These are phyloP conservation scores for Amiota minor DNA, from an alignment of 2,888 invertebrate species.

Conservation along the genomic window DNA sequence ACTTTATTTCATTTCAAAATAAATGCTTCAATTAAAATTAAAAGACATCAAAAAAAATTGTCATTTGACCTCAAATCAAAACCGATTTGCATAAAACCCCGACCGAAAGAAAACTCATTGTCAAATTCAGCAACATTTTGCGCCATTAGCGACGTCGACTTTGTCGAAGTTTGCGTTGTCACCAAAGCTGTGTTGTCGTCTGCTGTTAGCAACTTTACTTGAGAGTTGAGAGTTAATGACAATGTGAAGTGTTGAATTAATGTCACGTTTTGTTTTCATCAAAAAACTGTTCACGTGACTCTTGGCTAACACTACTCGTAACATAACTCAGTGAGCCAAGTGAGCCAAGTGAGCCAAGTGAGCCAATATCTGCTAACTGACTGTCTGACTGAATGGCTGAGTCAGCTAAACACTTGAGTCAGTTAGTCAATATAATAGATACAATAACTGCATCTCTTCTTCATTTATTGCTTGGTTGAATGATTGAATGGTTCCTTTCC, in stretches of 20 bases:
- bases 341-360: too few species aligned
- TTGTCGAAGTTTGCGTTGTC: too few species aligned
- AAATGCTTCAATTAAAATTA: not conserved
- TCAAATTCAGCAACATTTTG: not conserved
- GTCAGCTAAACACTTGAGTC: not conserved
- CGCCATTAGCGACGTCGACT: not conserved
- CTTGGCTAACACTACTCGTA: too few species aligned
- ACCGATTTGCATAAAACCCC: constrained; percentile 8
- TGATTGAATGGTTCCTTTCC: not conserved
- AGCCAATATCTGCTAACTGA: not conserved
- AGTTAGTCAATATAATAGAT: not conserved
- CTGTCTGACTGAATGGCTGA: not conserved
- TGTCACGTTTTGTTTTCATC: constrained; percentile 34
- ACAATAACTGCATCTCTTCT: not conserved
- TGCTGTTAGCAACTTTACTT: constrained; percentile 22
- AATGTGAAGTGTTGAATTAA: constrained; percentile 31
- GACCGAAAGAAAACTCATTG: not conserved
- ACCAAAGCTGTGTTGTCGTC: too few species aligned
- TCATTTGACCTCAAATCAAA: constrained; percentile 8
- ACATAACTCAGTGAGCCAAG: too few species aligned
- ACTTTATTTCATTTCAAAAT: not conserved
- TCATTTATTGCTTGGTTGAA: not conserved
- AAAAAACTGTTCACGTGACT: constrained; percentile 30
- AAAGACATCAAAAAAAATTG: not conserved
- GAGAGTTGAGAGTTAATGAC: constrained; percentile 20